Base-by-base conservation (phyloP, 2,113 vertebrate species). In the Gallinago undulata region DNA sequence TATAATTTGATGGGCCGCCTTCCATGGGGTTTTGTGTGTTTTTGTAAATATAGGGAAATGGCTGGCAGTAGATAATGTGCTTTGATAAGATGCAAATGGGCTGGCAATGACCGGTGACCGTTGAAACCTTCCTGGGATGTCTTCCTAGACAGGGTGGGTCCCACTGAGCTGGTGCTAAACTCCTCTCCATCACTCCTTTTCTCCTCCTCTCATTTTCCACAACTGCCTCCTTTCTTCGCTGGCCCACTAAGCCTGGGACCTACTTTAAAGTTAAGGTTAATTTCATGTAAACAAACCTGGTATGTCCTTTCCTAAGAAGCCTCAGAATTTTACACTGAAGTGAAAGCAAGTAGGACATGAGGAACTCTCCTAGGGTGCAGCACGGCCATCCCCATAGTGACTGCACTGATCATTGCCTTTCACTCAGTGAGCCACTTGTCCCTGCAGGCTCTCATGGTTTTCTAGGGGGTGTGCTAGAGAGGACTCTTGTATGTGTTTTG, bases 11-110 rank as follows among this genome's bases (percentile, higher is more conserved):
- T 64, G 56, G 0, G 0, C 43, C 67, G 53, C 59, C 27, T 94
- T 96, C 89, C 56, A 56, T 48, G 72, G 66, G 25, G 51, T 47
- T 89, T 84, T 74, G 25, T 41, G 24, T 85, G 51, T 93, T 67
- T 85, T 1, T 72, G 33, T 72, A 86, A 90, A 67, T 45, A 28
- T 6, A 64, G 33, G 27, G 19, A 89, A 90, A 41, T 68, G 90
- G 47, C 39, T 89, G 48, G 39, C 47, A 81, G 51, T 19, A 43
- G n/a, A 19, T 72, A 81, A 81, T 51, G 33, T 78, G 47, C 64
- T 90, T 55, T 95, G 89, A 95, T 64, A 86, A 77, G 91, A 86
- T 89, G 66, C 51, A 92, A 92, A 94, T 75, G n/a, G 60, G 43
- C 62, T 81, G n/a, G 13, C 1, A 1, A 68, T 75, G 57, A 62